Evolutionary conservation across 2,888 invertebrate species (phyloP).

Genomic region (Pseudolycoriella hygida): DNA sequence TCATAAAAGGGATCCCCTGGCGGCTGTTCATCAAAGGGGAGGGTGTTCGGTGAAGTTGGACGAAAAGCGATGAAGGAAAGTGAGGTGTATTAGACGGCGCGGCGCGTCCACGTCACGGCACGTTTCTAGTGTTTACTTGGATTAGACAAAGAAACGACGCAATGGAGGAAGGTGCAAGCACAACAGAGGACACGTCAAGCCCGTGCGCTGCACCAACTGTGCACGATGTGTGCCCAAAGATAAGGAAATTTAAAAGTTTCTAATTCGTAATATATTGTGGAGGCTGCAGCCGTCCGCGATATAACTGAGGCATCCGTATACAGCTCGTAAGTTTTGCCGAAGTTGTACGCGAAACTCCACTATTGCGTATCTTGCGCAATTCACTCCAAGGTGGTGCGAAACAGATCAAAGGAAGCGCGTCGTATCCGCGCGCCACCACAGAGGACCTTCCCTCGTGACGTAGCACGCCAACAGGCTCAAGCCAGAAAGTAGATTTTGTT

Average conservation of each 20-base stretch:
- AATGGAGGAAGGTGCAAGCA: constrained; percentile 99
- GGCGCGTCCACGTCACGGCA: too few species aligned
- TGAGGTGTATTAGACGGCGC: too few species aligned
- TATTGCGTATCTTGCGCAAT: constrained; percentile 99
- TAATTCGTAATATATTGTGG: constrained; percentile 97
- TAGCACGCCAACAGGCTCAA: constrained; percentile 42
- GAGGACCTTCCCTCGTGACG: constrained; percentile 65
- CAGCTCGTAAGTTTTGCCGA: constrained; percentile 82
- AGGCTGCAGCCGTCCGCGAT: constrained; percentile 96
- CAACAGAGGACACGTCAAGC: constrained; percentile 95
- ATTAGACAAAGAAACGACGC: constrained; percentile 95
- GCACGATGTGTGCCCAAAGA: constrained; percentile 98
- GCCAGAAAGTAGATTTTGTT: constrained; percentile 36
- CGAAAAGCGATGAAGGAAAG: too few species aligned
- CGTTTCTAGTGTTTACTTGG: too few species aligned
- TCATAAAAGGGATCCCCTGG: too few species aligned
- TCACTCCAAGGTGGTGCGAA: constrained; percentile 98
- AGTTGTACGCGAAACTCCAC: constrained; percentile 96
- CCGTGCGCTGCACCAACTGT: constrained; percentile 98
- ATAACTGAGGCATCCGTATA: constrained; percentile 97
- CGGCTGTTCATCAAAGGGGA: too few species aligned
- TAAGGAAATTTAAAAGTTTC: constrained; percentile 99
- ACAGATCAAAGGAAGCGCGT: constrained; percentile 91
- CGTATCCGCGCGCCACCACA: constrained; percentile 94
- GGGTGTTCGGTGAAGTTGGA: too few species aligned